phyloP scores from a whole-genome alignment of 2,113 vertebrate species.

The Coracopsis vasa region DNA sequence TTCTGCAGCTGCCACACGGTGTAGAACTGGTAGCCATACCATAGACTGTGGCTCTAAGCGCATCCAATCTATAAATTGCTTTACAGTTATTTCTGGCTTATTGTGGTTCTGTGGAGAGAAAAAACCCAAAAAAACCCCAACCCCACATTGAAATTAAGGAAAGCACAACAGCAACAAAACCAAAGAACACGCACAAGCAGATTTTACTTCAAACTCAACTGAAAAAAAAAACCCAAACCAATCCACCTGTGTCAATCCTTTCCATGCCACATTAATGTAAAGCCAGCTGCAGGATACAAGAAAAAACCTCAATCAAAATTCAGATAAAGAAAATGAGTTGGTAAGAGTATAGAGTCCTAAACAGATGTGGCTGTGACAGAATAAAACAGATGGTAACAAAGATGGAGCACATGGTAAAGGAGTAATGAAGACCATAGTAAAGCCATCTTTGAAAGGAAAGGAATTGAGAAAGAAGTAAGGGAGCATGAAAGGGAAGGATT shows the following conservation, averaged over 20 bases:
- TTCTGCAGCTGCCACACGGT: conserved; percentile 94
- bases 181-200: neutral
- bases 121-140: neutral
- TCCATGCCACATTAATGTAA: neutral
- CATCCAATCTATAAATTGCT: conserved; percentile 97
- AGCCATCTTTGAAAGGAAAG: neutral
- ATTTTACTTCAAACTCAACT: neutral
- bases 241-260: neutral
- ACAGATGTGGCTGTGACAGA: neutral
- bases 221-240: neutral
- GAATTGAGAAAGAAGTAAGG: neutral
- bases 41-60: conserved; percentile 94
- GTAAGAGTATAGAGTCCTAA: neutral
- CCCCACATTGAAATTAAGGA: neutral
- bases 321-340: neutral
- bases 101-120: conserved; percentile 86
- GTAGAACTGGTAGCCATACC: conserved; percentile 97
- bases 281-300: neutral
- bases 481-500: neutral
- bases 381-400: neutral
- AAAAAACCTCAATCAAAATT: neutral
- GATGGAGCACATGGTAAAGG: neutral
- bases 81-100: conserved; percentile 91
- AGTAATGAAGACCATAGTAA: neutral
- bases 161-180: neutral